Conservation (phyloP, 2,888 invertebrate species). For the Pelosia muscerda region DNA sequence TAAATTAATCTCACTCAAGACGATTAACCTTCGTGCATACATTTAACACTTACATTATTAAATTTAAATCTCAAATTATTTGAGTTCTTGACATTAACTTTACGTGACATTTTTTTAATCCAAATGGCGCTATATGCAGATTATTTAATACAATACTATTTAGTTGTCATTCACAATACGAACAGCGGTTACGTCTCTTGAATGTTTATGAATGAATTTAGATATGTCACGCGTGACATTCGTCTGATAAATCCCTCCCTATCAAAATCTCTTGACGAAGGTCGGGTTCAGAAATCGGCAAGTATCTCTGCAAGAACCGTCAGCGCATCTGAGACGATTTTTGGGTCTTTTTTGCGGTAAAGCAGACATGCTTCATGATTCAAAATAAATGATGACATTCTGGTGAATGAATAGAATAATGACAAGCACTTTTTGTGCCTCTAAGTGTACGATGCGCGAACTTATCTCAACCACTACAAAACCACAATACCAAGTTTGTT, state of each 20-base stretch:
- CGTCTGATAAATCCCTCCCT: neutral
- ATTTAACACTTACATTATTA: neutral
- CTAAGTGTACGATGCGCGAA: too few species aligned
- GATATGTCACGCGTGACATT: neutral
- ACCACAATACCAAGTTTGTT: too few species aligned
- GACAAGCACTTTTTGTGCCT: too few species aligned
- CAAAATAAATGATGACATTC: too few species aligned
- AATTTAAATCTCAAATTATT: neutral
- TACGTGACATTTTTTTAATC: neutral
- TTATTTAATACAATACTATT: neutral
- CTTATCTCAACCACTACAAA: too few species aligned
- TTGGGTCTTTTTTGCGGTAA: too few species aligned
- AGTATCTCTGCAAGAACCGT: too few species aligned
- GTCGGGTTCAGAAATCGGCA: too few species aligned
- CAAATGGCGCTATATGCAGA: neutral
- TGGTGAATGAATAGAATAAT: too few species aligned
- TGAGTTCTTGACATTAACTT: neutral
- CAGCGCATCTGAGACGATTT: too few species aligned
- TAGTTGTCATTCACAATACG: neutral
- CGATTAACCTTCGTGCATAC: neutral
- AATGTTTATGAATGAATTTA: constrained; percentile 3
- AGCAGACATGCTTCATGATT: too few species aligned
- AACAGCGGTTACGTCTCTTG: neutral
- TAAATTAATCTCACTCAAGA: neutral
- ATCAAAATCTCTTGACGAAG: too few species aligned